phyloP scores from a whole-genome alignment of 1,140 invertebrate genomes.

The Aethina tumida region DNA sequence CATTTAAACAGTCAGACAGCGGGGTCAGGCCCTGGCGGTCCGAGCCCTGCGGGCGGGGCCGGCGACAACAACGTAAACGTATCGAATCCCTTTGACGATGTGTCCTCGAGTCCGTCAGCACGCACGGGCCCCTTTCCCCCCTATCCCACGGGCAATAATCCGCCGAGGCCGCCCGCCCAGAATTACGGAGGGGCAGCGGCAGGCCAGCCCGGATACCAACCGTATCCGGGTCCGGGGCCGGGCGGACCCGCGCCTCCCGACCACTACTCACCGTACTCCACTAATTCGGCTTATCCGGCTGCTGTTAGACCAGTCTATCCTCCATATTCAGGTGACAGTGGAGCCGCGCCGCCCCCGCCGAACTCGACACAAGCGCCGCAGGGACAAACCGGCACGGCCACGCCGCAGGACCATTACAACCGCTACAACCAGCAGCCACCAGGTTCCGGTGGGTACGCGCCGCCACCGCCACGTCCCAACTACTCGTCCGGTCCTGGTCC shows the following conservation, averaged over 20 bases:
- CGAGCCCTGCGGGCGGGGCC: conserved; percentile 37
- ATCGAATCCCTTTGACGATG: conserved; percentile 75
- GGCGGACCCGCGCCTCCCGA: conserved; percentile 38
- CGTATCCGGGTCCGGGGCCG: conserved; percentile 34
- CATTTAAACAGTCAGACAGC: conserved; percentile 35
- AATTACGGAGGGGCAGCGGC: too few relatives aligned
- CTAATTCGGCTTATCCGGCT: conserved; percentile 56
- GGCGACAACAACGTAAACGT: conserved; percentile 62
- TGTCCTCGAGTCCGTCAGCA: conserved; percentile 43
- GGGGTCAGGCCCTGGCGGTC: conserved; percentile 33
- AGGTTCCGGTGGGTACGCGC: conserved; percentile 30
- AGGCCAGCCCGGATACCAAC: conserved; percentile 33
- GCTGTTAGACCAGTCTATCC: conserved; percentile 58
- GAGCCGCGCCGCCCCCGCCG: conserved; percentile 21
- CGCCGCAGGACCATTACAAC: conserved; percentile 39
- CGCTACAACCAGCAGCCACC: conserved; percentile 37
- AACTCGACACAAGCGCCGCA: conserved; percentile 21
- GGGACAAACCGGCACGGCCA: too few relatives aligned
- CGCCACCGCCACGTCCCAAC: conserved; percentile 32
- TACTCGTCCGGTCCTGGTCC: conserved; percentile 22
- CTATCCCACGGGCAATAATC: conserved; percentile 39
- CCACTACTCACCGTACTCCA: conserved; percentile 47
- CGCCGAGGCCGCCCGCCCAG: conserved; percentile 24
- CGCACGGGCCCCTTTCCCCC: conserved; percentile 31
- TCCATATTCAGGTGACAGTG: conserved; percentile 45